Evolutionary conservation across 2,113 vertebrate genomes (phyloP).

Genomic region (Machaerirhynchus nigripectus): DNA sequence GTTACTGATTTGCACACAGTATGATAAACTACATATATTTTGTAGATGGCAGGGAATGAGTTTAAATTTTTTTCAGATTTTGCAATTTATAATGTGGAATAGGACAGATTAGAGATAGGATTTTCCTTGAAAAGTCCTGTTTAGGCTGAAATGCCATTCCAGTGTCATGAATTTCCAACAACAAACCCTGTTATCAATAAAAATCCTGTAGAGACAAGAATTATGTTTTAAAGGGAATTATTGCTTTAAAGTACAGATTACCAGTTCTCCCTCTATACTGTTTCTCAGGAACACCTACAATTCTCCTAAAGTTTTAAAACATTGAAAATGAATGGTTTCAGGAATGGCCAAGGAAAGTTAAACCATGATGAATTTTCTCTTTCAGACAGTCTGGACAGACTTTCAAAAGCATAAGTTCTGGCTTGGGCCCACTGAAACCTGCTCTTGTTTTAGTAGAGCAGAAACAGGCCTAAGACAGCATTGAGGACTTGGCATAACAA

Average conservation of each 20-base stretch:
- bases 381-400: background rate
- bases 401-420: background rate
- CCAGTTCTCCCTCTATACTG: background rate
- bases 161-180: background rate
- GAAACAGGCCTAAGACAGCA: background rate
- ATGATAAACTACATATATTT: background rate
- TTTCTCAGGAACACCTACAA: background rate
- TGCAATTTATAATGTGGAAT: background rate
- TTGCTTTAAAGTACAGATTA: background rate
- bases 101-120: background rate
- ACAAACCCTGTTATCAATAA: background rate
- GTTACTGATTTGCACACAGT: slow-evolving; percentile 8
- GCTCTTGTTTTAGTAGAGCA: background rate
- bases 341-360: background rate
- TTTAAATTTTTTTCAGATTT: background rate
- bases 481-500: background rate
- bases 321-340: background rate
- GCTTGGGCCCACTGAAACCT: background rate
- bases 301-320: background rate
- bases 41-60: background rate
- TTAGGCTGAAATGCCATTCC: background rate
- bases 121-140: background rate
- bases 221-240: background rate
- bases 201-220: background rate
- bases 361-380: background rate